Evolutionary conservation across 2,888 invertebrate genomes (phyloP).

Genomic region (Geotrupes spiniger): DNA sequence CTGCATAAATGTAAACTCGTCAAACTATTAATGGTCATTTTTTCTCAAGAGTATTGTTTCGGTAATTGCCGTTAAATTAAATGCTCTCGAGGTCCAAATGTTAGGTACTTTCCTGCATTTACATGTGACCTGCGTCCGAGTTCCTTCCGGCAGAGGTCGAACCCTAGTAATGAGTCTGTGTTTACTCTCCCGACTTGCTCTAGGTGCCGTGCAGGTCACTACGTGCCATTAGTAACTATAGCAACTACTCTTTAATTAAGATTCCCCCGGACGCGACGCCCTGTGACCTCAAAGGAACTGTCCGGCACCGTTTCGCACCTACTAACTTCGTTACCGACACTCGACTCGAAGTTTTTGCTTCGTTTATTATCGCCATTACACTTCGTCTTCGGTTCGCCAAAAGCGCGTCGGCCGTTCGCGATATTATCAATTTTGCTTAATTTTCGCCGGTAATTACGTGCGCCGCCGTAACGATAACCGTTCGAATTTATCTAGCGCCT

Average conservation of each 20-base stretch:
- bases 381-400: constrained; percentile 24
- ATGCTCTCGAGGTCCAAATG: background rate
- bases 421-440: constrained; percentile 35
- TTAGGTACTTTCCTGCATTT: constrained; percentile 19
- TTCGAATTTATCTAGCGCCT: constrained; percentile 40
- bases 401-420: constrained; percentile 25
- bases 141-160: constrained; percentile 28
- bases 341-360: constrained; percentile 4
- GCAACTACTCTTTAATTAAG: constrained; percentile 41
- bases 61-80: background rate
- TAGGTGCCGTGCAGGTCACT: constrained; percentile 33
- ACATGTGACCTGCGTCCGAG: constrained; percentile 23
- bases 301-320: constrained; percentile 31
- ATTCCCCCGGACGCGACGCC: constrained; percentile 31
- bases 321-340: constrained; percentile 9
- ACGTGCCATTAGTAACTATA: constrained; percentile 38
- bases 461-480: constrained; percentile 36
- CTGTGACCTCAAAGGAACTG: constrained; percentile 34
- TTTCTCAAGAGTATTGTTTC: no score
- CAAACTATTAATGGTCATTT: no score
- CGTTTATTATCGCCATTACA: constrained; percentile 29
- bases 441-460: constrained; percentile 38
- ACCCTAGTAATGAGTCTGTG: constrained; percentile 34
- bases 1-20: no score
- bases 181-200: constrained; percentile 31